Base-by-base conservation (phyloP, 2,888 invertebrate species). In the Ellobium chinense region DNA sequence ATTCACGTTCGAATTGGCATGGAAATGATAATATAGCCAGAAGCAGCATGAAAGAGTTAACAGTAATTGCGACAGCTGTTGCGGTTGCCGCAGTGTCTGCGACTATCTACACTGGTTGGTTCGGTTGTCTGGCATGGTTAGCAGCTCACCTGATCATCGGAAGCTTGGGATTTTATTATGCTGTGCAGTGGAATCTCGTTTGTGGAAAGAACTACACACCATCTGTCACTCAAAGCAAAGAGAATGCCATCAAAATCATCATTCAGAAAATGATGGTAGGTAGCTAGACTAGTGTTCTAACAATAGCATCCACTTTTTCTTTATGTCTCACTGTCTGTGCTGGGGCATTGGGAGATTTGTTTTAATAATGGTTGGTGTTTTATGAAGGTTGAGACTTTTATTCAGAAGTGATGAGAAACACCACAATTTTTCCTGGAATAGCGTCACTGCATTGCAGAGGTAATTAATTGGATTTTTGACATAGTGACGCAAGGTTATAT, bases 181-280 rank as follows among this genome's bases (percentile, higher is more conserved):
- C 88, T 2, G 83, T 87, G 14, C 85, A 88, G 72, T 89, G 88
- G 90, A 85, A 85, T 31, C 82, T 91, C 39, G 84, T 89, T 2
- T 81, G 83, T 76, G 89, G 90, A 7, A 89, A 89, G 74, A 82
- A 84, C 62, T 89, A 90, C 82, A 87, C 84, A 60, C 88, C 89
- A 27, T 78, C 84, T 1, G 70, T 77, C 5, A 66, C 73, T 4
- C 62, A 74, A 18, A 76, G 63, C 29, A 68, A 82, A 12, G 66
- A 78, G 34, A 85, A 83, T 37, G 82, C 86, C 34, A 70, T 85
- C 31, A 84, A 83, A 5, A 77, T 83, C 37, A 78, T 87, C 21
- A 82, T 89, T 18, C 85, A 89, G 75, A 88, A 88, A 81, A 86
- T 90, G 85, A 88, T 88, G 86, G 89, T 89, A 80, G 76, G 84